Conservation (phyloP, 1,140 invertebrate genomes). For the Drosophila navojoa region DNA sequence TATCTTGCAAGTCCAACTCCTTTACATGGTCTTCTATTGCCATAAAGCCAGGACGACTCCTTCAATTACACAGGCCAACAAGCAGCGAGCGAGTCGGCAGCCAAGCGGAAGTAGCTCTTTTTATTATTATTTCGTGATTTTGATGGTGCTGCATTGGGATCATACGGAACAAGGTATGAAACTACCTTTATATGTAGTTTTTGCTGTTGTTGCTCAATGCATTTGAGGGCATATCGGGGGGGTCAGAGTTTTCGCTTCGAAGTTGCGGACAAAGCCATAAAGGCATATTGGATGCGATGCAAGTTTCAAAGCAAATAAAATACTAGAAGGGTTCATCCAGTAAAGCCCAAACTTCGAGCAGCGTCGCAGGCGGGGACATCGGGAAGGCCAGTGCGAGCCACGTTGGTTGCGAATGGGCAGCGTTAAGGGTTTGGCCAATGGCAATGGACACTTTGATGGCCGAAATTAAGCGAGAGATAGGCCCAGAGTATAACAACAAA, state of each 20-base stretch:
- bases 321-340: background rate
- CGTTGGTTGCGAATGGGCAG: slow-evolving; percentile 18
- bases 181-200: background rate
- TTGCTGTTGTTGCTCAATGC: slow-evolving; percentile 11
- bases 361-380: background rate
- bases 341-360: background rate
- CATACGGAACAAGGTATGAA: background rate
- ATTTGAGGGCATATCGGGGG: background rate
- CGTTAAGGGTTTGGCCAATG: slow-evolving; percentile 21
- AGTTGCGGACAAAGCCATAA: slow-evolving; percentile 40
- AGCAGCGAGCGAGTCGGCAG: slow-evolving; percentile 12
- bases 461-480: slow-evolving; percentile 50
- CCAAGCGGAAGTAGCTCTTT: slow-evolving; percentile 5
- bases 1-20: too few species aligned
- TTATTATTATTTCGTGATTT: background rate
- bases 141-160: background rate
- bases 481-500: slow-evolving; percentile 35
- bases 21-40: too few species aligned
- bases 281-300: slow-evolving; percentile 45
- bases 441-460: slow-evolving; percentile 45
- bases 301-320: slow-evolving; percentile 29
- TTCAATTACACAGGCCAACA: slow-evolving; percentile 28
- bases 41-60: too few species aligned
- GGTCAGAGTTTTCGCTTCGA: slow-evolving; percentile 11
- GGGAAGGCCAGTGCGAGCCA: background rate